Base-by-base conservation (phyloP, 2,113 vertebrate genomes). In the Phocoena phocoena region DNA sequence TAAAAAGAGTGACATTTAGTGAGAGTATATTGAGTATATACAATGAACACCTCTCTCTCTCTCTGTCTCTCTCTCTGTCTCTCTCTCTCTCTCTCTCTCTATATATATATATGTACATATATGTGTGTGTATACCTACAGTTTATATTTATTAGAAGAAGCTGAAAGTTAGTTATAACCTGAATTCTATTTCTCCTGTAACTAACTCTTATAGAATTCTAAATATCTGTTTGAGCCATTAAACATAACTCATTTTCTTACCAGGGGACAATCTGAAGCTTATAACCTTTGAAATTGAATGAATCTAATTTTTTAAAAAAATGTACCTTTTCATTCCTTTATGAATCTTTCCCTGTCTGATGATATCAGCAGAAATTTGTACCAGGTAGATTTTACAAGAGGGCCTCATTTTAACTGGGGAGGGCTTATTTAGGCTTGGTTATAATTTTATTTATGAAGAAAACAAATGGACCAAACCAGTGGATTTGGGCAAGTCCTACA, bases 1-100 rank as follows among this genome's bases (percentile, higher is more conserved):
- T 97, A 98, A 68, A 96, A 76, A 82, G 94, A 82, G 20, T 87
- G 96, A 97, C 96, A 97, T 87, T 67, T 38, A 3, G 20, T 87
- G 18, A 92, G 88, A 90, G 62, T 85, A 47, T 85, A 55, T 53
- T 76, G 8, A 14, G 9, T 95, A 84, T 89, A 68, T 53, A 36
- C 5, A 92, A 71, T 53, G 47, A 73, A 92, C 8, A 93, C 97
- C 90, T 71, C 62, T 25, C 77, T 18, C 20, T 47, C 23, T 76
- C 44, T 87, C 44, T 87, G 90, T 98, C 96, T 95, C 88, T 95
- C 6, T 62, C 0, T 96, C 4, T 38, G 36, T 88, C 93, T 98
- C 96, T 95, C 88, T 95, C 11, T 58, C 3, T 73, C 4, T 26
- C 6, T 50, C 1, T 80, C 0, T 82, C 6, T 15, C 20, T 50